Evolutionary conservation across 1,140 invertebrate species (phyloP).

Genomic region (Varroa destructor): DNA sequence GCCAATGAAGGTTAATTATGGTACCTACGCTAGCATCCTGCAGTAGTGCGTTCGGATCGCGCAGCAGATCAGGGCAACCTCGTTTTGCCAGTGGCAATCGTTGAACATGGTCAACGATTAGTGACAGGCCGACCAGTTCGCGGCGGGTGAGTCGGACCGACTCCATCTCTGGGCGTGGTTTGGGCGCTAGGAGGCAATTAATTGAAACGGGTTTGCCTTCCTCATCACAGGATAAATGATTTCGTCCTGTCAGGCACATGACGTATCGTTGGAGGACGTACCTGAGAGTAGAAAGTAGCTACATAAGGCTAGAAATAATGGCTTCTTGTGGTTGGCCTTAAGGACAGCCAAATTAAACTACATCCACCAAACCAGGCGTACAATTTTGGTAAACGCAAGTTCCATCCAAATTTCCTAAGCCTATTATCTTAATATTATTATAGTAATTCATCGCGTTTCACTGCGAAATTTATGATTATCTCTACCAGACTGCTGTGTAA

Average conservation of each 20-base stretch:
- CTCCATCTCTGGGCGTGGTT: slow-evolving; percentile 35
- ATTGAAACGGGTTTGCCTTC: slow-evolving; percentile 33
- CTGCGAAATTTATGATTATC: too few species aligned
- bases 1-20: too few species aligned
- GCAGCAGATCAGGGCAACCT: slow-evolving; percentile 76
- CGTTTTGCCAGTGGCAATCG: slow-evolving; percentile 73
- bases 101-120: slow-evolving; percentile 76
- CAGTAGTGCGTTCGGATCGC: slow-evolving; percentile 73
- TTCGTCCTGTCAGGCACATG: slow-evolving; percentile 65
- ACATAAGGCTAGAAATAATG: too few species aligned
- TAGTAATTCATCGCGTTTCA: too few species aligned
- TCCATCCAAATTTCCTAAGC: neutral
- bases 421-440: too few species aligned
- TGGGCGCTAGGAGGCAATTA: slow-evolving; percentile 29
- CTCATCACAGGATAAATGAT: slow-evolving; percentile 48
- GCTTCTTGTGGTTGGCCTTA: too few species aligned
- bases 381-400: neutral
- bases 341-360: too few species aligned
- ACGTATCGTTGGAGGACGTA: slow-evolving; percentile 90
- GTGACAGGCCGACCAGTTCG: slow-evolving; percentile 58
- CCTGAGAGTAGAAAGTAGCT: neutral
- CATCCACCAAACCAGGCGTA: too few species aligned
- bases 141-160: slow-evolving; percentile 44
- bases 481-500: too few species aligned
- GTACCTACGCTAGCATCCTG: slow-evolving; percentile 54